These are phyloP conservation scores for Karalla daura DNA, from an alignment of 2,797 vertebrate genomes.

Conservation along the genomic window DNA sequence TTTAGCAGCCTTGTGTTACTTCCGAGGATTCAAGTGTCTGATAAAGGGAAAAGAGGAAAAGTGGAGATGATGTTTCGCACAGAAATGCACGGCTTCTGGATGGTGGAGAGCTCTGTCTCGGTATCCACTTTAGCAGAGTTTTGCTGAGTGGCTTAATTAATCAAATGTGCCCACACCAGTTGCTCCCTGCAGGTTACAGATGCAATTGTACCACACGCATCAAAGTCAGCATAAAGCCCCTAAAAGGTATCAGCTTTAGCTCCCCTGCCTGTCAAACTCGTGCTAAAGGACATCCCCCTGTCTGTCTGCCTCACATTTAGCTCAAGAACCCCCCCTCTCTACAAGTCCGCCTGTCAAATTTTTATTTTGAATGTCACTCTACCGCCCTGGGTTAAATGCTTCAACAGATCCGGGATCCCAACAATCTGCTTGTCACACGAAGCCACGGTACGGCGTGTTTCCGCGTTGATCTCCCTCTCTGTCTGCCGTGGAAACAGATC, in stretches of 20 bases:
- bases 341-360: slow-evolving; percentile 38
- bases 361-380: slow-evolving; percentile 46
- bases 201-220: slow-evolving; percentile 10
- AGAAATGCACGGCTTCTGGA: neutral
- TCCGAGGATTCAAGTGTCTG: slow-evolving; percentile 14
- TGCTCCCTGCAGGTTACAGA: slow-evolving; percentile 27
- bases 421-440: slow-evolving; percentile 60
- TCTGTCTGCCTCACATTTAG: slow-evolving; percentile 13
- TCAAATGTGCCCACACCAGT: slow-evolving; percentile 63
- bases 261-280: slow-evolving; percentile 8
- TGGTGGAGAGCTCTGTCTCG: slow-evolving; percentile 26
- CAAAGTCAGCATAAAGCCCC: neutral
- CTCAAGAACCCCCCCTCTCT: slow-evolving; percentile 2
- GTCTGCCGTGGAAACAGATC: slow-evolving; percentile 37
- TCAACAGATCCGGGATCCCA: slow-evolving; percentile 19
- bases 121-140: slow-evolving; percentile 51
- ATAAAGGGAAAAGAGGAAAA: slow-evolving; percentile 9
- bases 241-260: neutral
- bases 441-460: slow-evolving; percentile 21
- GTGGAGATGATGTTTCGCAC: neutral
- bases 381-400: slow-evolving; percentile 47
- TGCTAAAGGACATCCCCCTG: neutral
- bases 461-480: slow-evolving; percentile 30
- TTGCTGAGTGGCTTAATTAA: slow-evolving; percentile 66
- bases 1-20: neutral